Conservation (phyloP, 2,888 invertebrate genomes). For the Spodoptera littoralis region DNA sequence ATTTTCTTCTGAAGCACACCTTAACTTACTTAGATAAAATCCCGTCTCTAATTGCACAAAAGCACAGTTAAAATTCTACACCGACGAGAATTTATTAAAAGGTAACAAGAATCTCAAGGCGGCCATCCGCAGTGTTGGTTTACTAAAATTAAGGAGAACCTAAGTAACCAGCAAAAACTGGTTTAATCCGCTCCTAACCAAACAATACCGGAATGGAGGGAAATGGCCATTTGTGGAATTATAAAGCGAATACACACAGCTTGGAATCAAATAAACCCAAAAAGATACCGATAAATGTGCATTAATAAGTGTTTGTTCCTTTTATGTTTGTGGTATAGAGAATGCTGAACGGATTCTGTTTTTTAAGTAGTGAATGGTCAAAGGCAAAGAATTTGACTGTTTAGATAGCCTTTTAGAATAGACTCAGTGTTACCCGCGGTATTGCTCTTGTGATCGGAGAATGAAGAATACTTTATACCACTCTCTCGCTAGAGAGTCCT, state of each 20-base stretch:
- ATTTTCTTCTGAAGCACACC: not conserved
- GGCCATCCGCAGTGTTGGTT: constrained; percentile 53
- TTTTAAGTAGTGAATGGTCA: constrained; percentile 1
- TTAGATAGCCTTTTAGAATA: too few species aligned
- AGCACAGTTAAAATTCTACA: constrained; percentile 27
- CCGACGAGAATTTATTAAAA: constrained; percentile 39
- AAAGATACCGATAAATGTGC: constrained; percentile 53
- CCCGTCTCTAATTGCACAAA: constrained; percentile 22
- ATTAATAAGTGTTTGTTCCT: constrained; percentile 48
- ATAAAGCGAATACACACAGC: constrained; percentile 53
- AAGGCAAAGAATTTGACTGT: too few species aligned
- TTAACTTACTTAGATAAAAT: constrained; percentile 12
- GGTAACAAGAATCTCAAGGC: constrained; percentile 55
- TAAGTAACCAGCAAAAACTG: constrained; percentile 62
- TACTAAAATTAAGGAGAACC: constrained; percentile 61
- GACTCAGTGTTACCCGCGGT: too few species aligned
- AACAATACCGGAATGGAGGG: constrained; percentile 62
- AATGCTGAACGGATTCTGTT: constrained; percentile 28
- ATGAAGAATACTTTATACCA: too few species aligned
- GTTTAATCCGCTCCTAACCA: constrained; percentile 68
- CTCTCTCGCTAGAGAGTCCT: too few species aligned
- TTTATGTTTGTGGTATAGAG: constrained; percentile 27
- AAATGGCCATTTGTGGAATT: constrained; percentile 59
- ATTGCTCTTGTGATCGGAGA: too few species aligned
- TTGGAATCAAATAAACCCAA: constrained; percentile 51